Conservation (phyloP, 2,888 invertebrate genomes). For the Scaeva pyrastri region DNA sequence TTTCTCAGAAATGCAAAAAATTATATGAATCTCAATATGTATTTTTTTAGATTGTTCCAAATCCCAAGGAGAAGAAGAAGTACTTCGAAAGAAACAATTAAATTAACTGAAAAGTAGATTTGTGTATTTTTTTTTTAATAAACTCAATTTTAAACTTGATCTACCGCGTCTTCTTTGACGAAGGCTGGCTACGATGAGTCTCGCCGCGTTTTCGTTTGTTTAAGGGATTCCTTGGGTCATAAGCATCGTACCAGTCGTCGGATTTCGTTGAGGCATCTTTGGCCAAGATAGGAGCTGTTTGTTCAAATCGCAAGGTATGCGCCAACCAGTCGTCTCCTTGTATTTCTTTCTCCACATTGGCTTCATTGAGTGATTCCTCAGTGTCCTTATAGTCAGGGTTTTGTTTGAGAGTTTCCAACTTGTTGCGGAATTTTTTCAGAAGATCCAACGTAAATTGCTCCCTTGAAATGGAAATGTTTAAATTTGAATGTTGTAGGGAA, state of each 20-base stretch:
- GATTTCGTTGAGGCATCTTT: constrained; percentile 97
- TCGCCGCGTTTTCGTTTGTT: constrained; percentile 93
- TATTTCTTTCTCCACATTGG: constrained; percentile 80
- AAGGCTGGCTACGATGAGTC: constrained; percentile 85
- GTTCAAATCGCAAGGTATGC: constrained; percentile 86
- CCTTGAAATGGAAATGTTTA: constrained; percentile 74
- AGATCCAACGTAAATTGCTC: constrained; percentile 92
- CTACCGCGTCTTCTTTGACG: constrained; percentile 82
- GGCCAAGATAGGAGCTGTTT: constrained; percentile 88
- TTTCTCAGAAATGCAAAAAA: background rate
- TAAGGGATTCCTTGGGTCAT: constrained; percentile 97
- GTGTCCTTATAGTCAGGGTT: constrained; percentile 83
- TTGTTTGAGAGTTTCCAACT: constrained; percentile 89
- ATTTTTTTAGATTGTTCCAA: constrained; percentile 91
- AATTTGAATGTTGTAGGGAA: background rate
- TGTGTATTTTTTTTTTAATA: constrained; percentile 41
- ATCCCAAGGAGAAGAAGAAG: constrained; percentile 91
- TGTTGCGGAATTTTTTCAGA: constrained; percentile 92
- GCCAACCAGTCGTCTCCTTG: constrained; percentile 82
- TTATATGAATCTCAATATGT: constrained; percentile 73
- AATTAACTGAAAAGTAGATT: constrained; percentile 1
- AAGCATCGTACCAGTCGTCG: constrained; percentile 98
- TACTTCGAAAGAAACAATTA: constrained; percentile 88
- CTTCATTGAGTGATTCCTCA: constrained; percentile 74
- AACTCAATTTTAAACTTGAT: background rate